A percentile compares a stretch with the other conserved stretches of the same genome.
Evolutionary conservation across 2,888 invertebrate genomes (phyloP).

Genomic region (Orthosia gracilis): DNA sequence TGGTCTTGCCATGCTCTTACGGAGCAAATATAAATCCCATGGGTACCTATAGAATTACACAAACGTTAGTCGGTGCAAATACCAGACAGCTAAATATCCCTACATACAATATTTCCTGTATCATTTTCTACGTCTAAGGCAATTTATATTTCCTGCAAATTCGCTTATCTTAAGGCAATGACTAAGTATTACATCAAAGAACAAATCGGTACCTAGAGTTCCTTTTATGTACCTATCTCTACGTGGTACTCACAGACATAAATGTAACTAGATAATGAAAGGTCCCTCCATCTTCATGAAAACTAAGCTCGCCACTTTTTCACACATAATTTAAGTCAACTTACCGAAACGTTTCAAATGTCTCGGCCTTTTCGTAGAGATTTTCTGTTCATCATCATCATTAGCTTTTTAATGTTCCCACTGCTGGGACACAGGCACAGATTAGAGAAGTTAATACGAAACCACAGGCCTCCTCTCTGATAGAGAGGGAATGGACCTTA

Average conservation of each 20-base stretch:
- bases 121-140: constrained; percentile 35
- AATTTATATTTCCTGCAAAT: constrained; percentile 40
- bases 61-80: constrained; percentile 16
- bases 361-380: too few species aligned
- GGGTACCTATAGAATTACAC: constrained; percentile 9
- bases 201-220: constrained; percentile 40
- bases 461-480: too few species aligned
- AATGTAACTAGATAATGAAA: too few species aligned
- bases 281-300: too few species aligned
- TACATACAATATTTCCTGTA: constrained; percentile 26
- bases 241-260: not conserved
- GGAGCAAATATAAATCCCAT: not conserved
- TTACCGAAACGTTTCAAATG: too few species aligned
- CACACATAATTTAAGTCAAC: too few species aligned
- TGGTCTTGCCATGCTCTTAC: not conserved
- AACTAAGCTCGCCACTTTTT: too few species aligned
- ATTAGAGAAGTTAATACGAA: too few species aligned
- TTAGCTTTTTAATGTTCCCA: too few species aligned
- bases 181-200: constrained; percentile 23
- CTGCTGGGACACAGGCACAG: too few species aligned
- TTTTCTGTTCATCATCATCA: too few species aligned
- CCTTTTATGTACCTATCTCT: constrained; percentile 27
- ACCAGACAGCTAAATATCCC: constrained; percentile 18
- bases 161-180: constrained; percentile 19
- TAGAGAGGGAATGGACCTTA: too few species aligned